Percentiles rank a stretch among this genome's conserved stretches.
Evolutionary conservation across 1,140 invertebrate genomes (phyloP).

Genomic region (Caerostris darwini): DNA sequence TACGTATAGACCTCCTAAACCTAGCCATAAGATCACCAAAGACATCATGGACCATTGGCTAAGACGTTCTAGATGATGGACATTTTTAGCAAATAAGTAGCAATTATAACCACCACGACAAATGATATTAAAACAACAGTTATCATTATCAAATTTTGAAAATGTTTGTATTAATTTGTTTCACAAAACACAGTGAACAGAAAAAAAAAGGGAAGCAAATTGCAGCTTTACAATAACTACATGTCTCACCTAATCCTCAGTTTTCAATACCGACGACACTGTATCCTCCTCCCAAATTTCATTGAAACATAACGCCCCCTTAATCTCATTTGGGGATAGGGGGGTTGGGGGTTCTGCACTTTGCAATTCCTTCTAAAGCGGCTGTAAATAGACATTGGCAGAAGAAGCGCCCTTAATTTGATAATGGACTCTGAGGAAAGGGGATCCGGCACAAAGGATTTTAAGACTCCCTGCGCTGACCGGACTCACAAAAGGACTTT

Average conservation of each 20-base stretch:
- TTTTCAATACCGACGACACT: not conserved
- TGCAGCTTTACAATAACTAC: not conserved
- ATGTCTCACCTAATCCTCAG: not conserved
- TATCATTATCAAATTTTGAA: too few relatives aligned
- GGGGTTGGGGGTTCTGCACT: not conserved
- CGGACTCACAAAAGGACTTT: slow-evolving; percentile 39
- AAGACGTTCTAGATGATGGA: too few relatives aligned
- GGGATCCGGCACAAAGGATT: slow-evolving; percentile 54
- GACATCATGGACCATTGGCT: too few relatives aligned
- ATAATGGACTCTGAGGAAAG: slow-evolving; percentile 59
- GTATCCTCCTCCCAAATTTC: not conserved
- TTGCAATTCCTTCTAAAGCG: slow-evolving; percentile 43
- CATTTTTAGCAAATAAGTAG: too few relatives aligned
- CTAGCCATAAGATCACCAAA: too few relatives aligned
- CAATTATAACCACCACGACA: too few relatives aligned
- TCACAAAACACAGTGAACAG: too few relatives aligned
- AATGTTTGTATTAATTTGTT: too few relatives aligned
- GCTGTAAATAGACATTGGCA: slow-evolving; percentile 16
- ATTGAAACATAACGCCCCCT: slow-evolving; percentile 1
- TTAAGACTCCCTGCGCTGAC: slow-evolving; percentile 62
- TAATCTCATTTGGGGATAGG: slow-evolving; percentile 45
- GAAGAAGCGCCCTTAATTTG: slow-evolving; percentile 61
- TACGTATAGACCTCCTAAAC: too few relatives aligned
- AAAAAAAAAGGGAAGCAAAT: not conserved
- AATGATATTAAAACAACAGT: too few relatives aligned